Evolutionary conservation across 1,140 invertebrate species (phyloP).

Genomic region (Phymorhynchus buccinoides): DNA sequence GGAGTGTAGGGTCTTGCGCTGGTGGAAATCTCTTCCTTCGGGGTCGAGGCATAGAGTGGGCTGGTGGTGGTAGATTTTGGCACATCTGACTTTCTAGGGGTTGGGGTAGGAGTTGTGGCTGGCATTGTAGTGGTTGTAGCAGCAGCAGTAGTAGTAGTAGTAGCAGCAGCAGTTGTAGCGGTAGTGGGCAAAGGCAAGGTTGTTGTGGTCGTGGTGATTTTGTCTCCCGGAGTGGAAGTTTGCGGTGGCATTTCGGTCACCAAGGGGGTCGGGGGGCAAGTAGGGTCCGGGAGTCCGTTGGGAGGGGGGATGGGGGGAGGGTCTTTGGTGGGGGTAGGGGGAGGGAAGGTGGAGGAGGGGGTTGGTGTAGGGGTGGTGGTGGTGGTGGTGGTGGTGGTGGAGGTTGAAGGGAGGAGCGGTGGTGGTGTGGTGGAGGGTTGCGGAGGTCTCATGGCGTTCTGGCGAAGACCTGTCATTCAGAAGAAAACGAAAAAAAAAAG

Average conservation of each 20-base stretch:
- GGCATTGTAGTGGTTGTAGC: not conserved
- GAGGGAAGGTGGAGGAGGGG: not conserved
- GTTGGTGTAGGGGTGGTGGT: conserved; percentile 10
- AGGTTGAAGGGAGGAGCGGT: too few relatives aligned
- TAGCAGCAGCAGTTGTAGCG: not conserved
- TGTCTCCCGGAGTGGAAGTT: not conserved
- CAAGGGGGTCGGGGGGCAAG: not conserved
- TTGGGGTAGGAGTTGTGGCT: too few relatives aligned
- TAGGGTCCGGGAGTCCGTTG: not conserved
- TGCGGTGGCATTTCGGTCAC: not conserved
- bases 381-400: not conserved
- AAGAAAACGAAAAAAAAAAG: not conserved
- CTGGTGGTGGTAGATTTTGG: not conserved
- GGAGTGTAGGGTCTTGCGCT: not conserved
- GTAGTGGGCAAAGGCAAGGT: not conserved
- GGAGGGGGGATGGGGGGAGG: not conserved
- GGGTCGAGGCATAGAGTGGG: too few relatives aligned
- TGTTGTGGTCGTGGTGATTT: not conserved
- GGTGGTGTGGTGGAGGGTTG: not conserved
- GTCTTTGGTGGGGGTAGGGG: not conserved
- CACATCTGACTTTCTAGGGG: too few relatives aligned
- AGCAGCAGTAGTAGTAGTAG: not conserved
- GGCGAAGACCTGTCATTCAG: not conserved
- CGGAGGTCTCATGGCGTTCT: not conserved
- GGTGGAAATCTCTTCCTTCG: too few relatives aligned